Evolutionary conservation across 2,888 invertebrate species (phyloP).

Genomic region (Antheraea yamamai): DNA sequence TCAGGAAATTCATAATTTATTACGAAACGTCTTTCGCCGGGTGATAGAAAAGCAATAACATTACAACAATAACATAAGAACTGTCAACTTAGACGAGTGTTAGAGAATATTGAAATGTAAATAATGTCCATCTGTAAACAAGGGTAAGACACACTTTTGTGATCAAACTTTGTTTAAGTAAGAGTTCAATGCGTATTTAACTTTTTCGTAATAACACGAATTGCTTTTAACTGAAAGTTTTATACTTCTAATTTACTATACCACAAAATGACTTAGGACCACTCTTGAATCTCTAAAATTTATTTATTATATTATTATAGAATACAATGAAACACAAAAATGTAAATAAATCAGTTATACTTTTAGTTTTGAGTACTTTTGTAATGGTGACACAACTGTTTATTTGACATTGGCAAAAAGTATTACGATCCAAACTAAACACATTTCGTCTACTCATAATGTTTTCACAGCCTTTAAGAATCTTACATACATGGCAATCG

Average conservation of each 20-base stretch:
- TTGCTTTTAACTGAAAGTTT: background rate
- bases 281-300: background rate
- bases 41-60: no score
- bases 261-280: background rate
- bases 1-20: no score
- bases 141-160: no score
- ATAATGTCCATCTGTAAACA: no score
- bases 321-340: background rate
- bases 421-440: background rate
- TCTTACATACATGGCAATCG: background rate
- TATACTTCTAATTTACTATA: background rate
- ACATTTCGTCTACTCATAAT: constrained; percentile 5
- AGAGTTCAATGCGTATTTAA: no score
- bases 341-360: background rate
- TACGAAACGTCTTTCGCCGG: no score
- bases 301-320: no score
- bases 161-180: no score
- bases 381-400: background rate
- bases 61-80: no score
- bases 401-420: background rate
- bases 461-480: background rate
- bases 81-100: no score
- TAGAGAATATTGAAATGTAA: no score
- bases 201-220: no score
- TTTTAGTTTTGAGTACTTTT: background rate